Base-by-base conservation (phyloP, 2,888 invertebrate genomes). In the Gordius sp. region DNA sequence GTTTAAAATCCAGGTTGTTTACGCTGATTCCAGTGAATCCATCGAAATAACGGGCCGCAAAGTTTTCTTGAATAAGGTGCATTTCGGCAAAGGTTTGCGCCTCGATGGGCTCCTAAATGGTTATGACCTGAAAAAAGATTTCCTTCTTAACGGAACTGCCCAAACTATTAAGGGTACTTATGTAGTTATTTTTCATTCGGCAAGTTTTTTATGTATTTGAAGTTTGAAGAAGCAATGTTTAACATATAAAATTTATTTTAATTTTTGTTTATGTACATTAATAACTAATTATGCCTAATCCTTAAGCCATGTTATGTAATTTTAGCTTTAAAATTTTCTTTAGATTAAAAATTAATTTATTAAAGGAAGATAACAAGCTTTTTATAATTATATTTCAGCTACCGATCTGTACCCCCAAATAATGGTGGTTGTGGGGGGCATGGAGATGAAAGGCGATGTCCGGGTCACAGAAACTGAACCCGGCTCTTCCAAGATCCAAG, bases 181-280 rank as follows among this genome's bases (percentile, higher is more conserved):
- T n/a, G n/a, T n/a, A n/a, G n/a, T n/a, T 13, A 33, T 13, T 33
- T 33, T 33, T 33, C 39, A 8, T 13, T 8, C 13, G 47, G 4
- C 4, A 47, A 47, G 20, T 47, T 47, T 47, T 20, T 47, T 47
- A n/a, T 47, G 20, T 47, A 47, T n/a, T 8, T 8, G 47, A 4
- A 4, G 47, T n/a, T 47, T 47, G 8, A 47, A 47, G 20, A 8
- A n/a, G 4, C 8, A n/a, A n/a, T 47, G 8, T n/a, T 8, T 4
- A n/a, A 47, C 20, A 4, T 8, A 4, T n/a, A 47, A n/a, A 8
- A 47, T 47, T 47, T 47, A n/a, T n/a, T 20, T 47, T 47, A 47
- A 47, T 47, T 47, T 47, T 47, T 47, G 8, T 47, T 47, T 47
- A 33, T 33, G n/a, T n/a, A n/a, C 8, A 33, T 33, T 8, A 33